Evolutionary conservation across 2,888 invertebrate genomes (phyloP).

Genomic region (Xylota sylvarum): DNA sequence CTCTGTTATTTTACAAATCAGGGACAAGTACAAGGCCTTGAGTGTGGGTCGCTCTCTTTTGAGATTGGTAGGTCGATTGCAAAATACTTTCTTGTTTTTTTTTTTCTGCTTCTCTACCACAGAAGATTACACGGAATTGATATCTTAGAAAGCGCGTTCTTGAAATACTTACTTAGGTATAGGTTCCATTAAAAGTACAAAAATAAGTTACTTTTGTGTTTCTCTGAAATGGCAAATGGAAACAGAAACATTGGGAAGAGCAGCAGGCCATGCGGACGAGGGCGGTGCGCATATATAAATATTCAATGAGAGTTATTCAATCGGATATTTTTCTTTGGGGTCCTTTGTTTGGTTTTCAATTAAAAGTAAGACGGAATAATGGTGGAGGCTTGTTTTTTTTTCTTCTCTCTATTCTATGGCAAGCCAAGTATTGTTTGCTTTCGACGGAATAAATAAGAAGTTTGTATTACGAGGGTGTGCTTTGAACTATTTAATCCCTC

Average conservation of each 20-base stretch:
- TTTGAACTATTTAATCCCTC: constrained; percentile 20
- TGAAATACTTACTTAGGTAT: constrained; percentile 22
- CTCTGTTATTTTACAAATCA: neutral
- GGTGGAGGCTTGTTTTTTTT: constrained; percentile 20
- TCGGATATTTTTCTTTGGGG: constrained; percentile 44
- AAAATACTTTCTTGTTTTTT: neutral
- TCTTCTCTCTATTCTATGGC: neutral
- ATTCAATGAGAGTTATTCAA: constrained; percentile 53
- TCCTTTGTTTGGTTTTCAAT: constrained; percentile 70
- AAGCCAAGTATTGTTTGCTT: constrained; percentile 37
- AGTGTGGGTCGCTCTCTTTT: neutral
- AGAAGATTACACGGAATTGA: constrained; percentile 41
- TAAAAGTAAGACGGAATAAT: constrained; percentile 45
- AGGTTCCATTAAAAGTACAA: constrained; percentile 21
- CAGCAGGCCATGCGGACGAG: constrained; percentile 3
- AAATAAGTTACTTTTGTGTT: constrained; percentile 36
- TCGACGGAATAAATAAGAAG: constrained; percentile 35
- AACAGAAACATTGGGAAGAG: constrained; percentile 34
- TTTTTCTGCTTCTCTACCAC: constrained; percentile 14
- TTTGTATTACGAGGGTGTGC: neutral
- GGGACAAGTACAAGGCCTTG: neutral
- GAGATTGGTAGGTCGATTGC: too few species aligned
- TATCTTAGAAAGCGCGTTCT: constrained; percentile 7
- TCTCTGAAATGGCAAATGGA: constrained; percentile 17
- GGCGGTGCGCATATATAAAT: constrained; percentile 59